A percentile compares a stretch with the other conserved stretches of the same genome.
Conservation (phyloP, 2,113 vertebrate genomes). For the Leuciscus idus region DNA sequence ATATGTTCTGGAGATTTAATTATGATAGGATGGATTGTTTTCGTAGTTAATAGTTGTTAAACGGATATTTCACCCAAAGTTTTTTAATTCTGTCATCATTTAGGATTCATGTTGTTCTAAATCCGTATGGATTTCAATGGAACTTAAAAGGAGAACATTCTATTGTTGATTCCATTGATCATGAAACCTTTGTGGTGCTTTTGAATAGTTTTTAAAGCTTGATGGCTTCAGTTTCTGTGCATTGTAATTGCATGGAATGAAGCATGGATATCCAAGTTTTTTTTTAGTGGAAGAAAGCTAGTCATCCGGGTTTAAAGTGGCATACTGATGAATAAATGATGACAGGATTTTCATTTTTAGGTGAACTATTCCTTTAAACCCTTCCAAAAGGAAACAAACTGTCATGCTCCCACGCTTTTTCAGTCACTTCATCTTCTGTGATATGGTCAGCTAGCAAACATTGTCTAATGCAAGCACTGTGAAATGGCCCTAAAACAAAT, state of each 20-base stretch:
- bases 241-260: background rate
- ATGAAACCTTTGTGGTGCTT: background rate
- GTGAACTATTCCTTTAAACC: background rate
- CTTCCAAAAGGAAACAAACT: background rate
- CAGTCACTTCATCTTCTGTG: constrained; percentile 16
- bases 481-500: background rate
- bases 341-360: background rate
- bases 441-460: constrained; percentile 28
- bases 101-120: background rate
- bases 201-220: background rate
- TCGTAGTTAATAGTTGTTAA: background rate
- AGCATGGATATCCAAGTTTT: background rate
- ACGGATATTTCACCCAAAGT: background rate
- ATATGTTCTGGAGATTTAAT: background rate
- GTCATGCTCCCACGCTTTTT: background rate
- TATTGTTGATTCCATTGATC: background rate
- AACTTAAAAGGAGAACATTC: background rate
- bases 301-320: background rate
- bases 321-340: background rate
- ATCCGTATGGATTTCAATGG: background rate
- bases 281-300: background rate
- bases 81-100: background rate
- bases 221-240: background rate
- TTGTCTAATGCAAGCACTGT: constrained; percentile 5
- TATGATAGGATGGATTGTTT: background rate